Evolutionary conservation across 2,113 vertebrate species (phyloP), one percentile per base, ranked within the genome.

Genomic region (Atlantisia rogersi): DNA sequence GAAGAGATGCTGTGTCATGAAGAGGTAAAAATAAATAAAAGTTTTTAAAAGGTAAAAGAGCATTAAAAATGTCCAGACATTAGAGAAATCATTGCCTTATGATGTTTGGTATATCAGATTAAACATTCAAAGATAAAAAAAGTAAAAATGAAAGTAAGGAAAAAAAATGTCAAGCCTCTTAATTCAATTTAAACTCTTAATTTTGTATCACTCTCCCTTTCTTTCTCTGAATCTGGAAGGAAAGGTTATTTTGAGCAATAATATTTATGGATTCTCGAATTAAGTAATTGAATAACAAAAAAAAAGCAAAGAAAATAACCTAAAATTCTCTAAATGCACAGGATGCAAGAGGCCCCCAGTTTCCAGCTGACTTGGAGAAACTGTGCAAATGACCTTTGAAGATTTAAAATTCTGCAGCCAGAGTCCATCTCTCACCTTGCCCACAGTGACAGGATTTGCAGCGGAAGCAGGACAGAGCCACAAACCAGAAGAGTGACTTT

Each of bases 211-310:
- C 22, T 73, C 26, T 69, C 18, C 44, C 17, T 87, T 14, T 67
- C n/a, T 24, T 78, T 59, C 69, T 44, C 70, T 88, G 79, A 76
- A 83, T 84, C 65, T 40, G 85, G 46, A 90, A 42, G 44, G 40
- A 77, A 76, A 85, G 3, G 37, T 35, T 96, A 96, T 88, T 95
- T 59, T 86, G 37, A 93, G 71, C n/a, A 88, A 15, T 21, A 79
- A 29, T 42, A 64, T 71, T 82, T 88, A 59, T 52, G 12, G 52
- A 67, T 55, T 77, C n/a, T 56, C 3, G 26, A 92, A 73, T 65
- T 78, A 70, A 79, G 46, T 22, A 82, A 81, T 9, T 42, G 31
- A 60, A 76, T 73, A 46, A 77, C 42, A 88, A n/a, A 90, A 80
- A 59, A 37, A 90, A 87, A 60, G 50, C 28, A 62, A 44, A 92